Percentiles rank a stretch among this genome's conserved stretches.
These are phyloP conservation scores for Masnerella sp. DNA, from an alignment of 2,888 invertebrate genomes.

Conservation along the genomic window DNA sequence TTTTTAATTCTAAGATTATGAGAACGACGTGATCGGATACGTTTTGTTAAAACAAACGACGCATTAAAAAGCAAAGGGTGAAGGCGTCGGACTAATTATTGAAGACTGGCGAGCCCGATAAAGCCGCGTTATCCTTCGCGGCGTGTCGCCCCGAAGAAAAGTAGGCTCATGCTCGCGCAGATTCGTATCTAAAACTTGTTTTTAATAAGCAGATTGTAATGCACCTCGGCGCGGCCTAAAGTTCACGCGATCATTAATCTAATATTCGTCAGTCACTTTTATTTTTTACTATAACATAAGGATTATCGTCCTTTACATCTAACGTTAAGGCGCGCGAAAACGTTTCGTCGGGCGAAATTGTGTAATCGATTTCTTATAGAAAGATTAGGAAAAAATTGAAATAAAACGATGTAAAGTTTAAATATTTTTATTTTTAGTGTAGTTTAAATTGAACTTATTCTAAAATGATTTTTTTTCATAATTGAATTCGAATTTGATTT, in stretches of 20 bases:
- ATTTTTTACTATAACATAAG: constrained; percentile 15
- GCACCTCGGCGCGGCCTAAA: constrained; percentile 34
- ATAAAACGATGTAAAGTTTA: too few species aligned
- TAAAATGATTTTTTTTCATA: too few species aligned
- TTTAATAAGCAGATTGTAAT: constrained; percentile 57
- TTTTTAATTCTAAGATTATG: too few species aligned
- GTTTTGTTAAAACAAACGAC: too few species aligned
- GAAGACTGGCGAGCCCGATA: constrained; percentile 40
- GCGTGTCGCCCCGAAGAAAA: constrained; percentile 55
- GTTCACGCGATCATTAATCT: constrained; percentile 52
- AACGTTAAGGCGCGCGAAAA: constrained; percentile 24
- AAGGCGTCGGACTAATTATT: constrained; percentile 60
- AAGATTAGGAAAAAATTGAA: too few species aligned
- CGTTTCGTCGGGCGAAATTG: constrained; percentile 17
- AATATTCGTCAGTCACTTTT: constrained; percentile 44
- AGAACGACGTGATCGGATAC: constrained; percentile 18
- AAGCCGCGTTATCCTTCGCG: constrained; percentile 58
- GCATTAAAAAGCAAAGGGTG: too few species aligned
- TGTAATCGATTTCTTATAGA: constrained; percentile 19
- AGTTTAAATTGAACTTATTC: too few species aligned
- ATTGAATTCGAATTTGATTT: too few species aligned
- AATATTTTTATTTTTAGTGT: too few species aligned
- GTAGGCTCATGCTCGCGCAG: constrained; percentile 51
- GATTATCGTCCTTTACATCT: constrained; percentile 24
- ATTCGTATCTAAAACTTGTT: constrained; percentile 58